These are phyloP conservation scores for Sebastolobus altivelis DNA, from an alignment of 2,797 vertebrate species.

Conservation along the genomic window DNA sequence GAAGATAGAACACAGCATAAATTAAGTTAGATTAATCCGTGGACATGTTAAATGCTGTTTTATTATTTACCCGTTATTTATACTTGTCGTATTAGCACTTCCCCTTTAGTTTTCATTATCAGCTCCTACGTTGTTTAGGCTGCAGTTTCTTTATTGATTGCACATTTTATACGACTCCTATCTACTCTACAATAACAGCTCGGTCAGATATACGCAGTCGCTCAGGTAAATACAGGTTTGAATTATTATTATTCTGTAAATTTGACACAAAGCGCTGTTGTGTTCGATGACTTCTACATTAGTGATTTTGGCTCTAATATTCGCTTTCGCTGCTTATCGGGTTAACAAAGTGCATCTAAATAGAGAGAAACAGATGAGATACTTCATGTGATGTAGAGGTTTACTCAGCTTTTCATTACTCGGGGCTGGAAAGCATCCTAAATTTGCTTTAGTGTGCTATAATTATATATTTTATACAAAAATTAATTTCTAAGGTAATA, in stretches of 20 bases:
- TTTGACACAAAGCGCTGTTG: constrained; percentile 37
- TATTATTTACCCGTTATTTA: too few relatives aligned
- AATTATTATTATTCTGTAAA: constrained; percentile 11
- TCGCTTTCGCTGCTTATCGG: background rate
- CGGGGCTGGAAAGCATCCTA: constrained; percentile 14
- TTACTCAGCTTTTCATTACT: background rate
- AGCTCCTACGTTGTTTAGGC: constrained; percentile 4
- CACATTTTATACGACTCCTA: constrained; percentile 38
- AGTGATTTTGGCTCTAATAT: constrained; percentile 24
- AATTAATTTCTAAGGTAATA: constrained; percentile 43
- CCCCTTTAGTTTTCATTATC: background rate
- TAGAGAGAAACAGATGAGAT: background rate
- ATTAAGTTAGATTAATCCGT: too few relatives aligned
- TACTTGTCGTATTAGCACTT: constrained; percentile 32
- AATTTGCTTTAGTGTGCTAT: background rate
- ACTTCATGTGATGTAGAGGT: background rate
- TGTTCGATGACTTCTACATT: background rate
- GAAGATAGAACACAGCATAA: too few relatives aligned
- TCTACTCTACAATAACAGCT: constrained; percentile 34
- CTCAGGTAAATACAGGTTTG: constrained; percentile 23
- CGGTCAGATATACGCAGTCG: background rate
- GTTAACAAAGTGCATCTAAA: constrained; percentile 44
- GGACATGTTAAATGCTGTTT: too few relatives aligned
- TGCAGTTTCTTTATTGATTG: constrained; percentile 45
- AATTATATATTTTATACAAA: constrained; percentile 46